Base-by-base conservation (phyloP, 2,113 vertebrate species). In the Oryzias celebensis region DNA sequence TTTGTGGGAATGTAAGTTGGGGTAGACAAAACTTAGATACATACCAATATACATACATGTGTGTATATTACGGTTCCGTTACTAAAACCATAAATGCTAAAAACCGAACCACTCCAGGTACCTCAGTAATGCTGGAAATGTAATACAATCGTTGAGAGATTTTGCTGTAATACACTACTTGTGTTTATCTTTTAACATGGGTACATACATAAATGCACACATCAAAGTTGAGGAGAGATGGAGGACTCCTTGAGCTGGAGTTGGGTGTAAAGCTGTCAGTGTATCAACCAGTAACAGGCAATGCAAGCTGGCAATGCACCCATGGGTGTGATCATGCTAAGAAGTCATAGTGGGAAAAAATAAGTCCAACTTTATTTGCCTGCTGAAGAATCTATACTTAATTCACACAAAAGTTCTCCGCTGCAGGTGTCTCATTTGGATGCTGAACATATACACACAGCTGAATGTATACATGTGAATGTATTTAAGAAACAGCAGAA, bases 1-100 rank as follows among this genome's bases (percentile, higher is more conserved):
- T 90, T 88, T 82, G 85, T 91, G 92, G 92, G 92, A 93, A 92
- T 92, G 91, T 91, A 93, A 92, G 91, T 90, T 92, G 91, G 92
- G 91, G 91, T 85, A 84, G 88, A 92, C 90, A 87, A 82, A 91
- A 92, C 89, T 90, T 89, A 85, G 89, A 92, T 92, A 91, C 91
- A 93, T 91, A 93, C 90, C 91, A 91, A 92, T 92, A 91, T 91
- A 92, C 91, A 92, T 91, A 92, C 86, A 90, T 85, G 88, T 90
- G 91, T 91, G 90, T 92, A 91, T 91, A 92, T 90, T 85, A 91
- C 70, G 87, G 88, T 87, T 91, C 83, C 86, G 83, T 85, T 90
- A 91, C 91, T 89, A 91, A 93, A 89, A 91, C 87, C 89, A 91
- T 90, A 91, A 85, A 91, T 89, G 86, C 84, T 88, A 90, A 81